Evolutionary conservation across 1,140 invertebrate species (phyloP), one percentile per base, ranked within the genome.

Genomic region (Scaptodrosophila lebanonensis): DNA sequence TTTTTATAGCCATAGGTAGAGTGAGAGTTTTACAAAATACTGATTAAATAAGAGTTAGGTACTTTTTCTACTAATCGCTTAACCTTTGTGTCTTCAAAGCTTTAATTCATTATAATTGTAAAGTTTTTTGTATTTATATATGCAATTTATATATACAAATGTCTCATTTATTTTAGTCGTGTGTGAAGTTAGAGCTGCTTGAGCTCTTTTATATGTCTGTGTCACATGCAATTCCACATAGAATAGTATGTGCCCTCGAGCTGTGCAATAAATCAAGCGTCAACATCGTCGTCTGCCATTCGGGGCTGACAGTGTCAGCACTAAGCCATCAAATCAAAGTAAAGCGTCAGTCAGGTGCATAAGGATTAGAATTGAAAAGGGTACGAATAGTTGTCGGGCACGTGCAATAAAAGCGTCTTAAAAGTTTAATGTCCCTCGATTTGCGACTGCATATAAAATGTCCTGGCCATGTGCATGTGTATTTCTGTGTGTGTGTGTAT

Each of bases 391-490:
- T 7, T 30, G 45, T 16, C 44, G 47, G 33, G 50, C 29, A 63
- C 49, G 47, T 60, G 73, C 63, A 77, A 67, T 77, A 76, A 72
- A 77, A 77, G 72, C 63, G 59, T 79, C 72, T 79, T 77, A 68
- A 77, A 79, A 77, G 72, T 77, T 67, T 72, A 77, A 77, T 79
- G 72, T 64, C 68, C 64, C 50, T 59, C 63, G 58, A 60, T 67
- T 79, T 77, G 67, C 50, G 71, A 57, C 49, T 66, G 56, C 66
- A 77, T 57, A 77, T 67, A 77, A 77, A 67, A 25, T 25, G 22
- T 25, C 8, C 22, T 25, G 22, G 3, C 22, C 8, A 8, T 25
- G 22, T n/a, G n/a, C n/a, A n/a, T n/a, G n/a, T 72, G 66, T 77
- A 49, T 66, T 77, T 63, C 54, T 22, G 47, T 42, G 8, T 22